These are phyloP conservation scores for Drosophila watanabei DNA, from an alignment of 1,140 invertebrate species.

Conservation along the genomic window DNA sequence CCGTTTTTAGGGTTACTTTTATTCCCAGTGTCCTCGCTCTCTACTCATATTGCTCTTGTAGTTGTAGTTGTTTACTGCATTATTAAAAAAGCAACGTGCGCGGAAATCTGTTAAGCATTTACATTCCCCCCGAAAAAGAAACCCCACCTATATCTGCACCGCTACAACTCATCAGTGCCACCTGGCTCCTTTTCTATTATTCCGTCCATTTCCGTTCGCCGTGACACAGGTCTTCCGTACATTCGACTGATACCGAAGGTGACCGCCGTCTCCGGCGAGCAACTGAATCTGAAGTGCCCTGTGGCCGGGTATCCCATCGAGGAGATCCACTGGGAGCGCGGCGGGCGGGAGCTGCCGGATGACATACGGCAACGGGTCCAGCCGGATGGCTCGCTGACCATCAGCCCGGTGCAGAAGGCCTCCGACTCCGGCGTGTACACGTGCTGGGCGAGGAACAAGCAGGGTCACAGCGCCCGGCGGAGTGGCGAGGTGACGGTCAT, in stretches of 20 bases:
- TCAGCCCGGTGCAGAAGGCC: constrained; percentile 91
- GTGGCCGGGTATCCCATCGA: constrained; percentile 94
- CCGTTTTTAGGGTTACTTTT: too few relatives aligned
- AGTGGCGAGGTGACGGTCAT: constrained; percentile 91
- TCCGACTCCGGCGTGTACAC: constrained; percentile 92
- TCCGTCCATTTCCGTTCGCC: not conserved
- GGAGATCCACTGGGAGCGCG: constrained; percentile 93
- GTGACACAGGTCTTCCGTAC: constrained; percentile 90
- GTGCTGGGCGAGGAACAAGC: constrained; percentile 91
- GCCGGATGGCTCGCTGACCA: constrained; percentile 90
- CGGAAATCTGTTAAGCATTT: constrained; percentile 71
- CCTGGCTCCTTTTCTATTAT: constrained; percentile 5
- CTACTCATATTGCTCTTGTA: constrained; percentile 12
- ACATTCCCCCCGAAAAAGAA: constrained; percentile 7
- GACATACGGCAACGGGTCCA: constrained; percentile 93
- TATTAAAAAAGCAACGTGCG: constrained; percentile 79
- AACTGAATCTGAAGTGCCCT: constrained; percentile 92
- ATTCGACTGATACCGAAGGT: constrained; percentile 93
- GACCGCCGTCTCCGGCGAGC: constrained; percentile 93
- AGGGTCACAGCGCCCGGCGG: constrained; percentile 90
- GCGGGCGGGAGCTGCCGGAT: constrained; percentile 91
- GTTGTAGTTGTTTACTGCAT: constrained; percentile 65
- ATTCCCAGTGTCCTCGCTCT: constrained; percentile 4
- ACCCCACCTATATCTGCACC: not conserved
- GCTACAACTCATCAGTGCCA: constrained; percentile 12